Evolutionary conservation across 2,888 invertebrate species (phyloP), one percentile per base, ranked within the genome.

Genomic region (Spilarctia lutea): DNA sequence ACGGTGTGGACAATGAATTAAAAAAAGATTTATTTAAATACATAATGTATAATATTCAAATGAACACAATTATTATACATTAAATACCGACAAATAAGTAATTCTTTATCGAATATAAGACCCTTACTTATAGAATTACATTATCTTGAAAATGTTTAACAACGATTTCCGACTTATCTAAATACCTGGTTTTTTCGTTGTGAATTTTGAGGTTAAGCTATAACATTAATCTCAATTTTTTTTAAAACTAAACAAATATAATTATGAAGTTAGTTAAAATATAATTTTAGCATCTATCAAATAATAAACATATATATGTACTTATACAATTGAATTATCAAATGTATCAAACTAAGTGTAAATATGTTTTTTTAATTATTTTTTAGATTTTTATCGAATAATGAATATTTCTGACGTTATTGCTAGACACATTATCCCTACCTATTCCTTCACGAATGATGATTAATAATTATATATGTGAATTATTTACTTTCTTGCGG

Each of bases 391-490:
- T 52, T 52, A 52, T 52, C 18, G 52, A 52, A 52, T 60, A 60
- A 11, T 27, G n/a, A n/a, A 27, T 27, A 60, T 13, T 60, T 27
- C 27, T 16, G 60, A 60, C 27, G 60, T 27, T 27, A 27, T 27
- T 13, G 16, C 13, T 16, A n/a, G 13, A 27, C 2, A 0, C 27
- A 60, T 60, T 60, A 13, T 60, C 27, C 11, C 3, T 60, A 13
- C 27, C 13, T 60, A 13, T 60, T 60, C 27, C 27, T 27, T 60
- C 27, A 60, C 4, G 60, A 60, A 6, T 27, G 16, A 0, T 60
- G 27, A 27, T 60, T 27, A 63, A 81, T 81, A 68, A 45, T 30
- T 65, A 74, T 75, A 48, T 56, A 24, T 30, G 11, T 20, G 27
- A 63, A 30, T 67, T 60, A 42, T 42, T 11, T 42, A 52, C 33